Evolutionary conservation across 2,797 vertebrate genomes (phyloP).

Genomic region (Sebastes oblongus): DNA sequence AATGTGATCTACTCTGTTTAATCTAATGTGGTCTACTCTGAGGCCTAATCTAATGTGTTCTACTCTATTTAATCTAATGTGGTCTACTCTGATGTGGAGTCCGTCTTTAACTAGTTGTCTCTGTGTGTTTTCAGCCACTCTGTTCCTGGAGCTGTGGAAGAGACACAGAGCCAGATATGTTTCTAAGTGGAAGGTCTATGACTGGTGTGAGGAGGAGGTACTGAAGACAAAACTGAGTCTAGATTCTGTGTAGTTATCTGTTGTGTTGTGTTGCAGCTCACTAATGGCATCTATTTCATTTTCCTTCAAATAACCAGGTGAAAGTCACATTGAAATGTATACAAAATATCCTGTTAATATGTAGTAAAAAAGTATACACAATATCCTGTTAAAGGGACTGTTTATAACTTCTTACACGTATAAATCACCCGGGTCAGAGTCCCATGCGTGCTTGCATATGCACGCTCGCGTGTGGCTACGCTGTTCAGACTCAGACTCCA

Average conservation of each 20-base stretch:
- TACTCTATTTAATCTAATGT: too few relatives aligned
- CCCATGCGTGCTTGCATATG: too few relatives aligned
- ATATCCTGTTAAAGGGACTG: too few relatives aligned
- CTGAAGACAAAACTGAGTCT: neutral
- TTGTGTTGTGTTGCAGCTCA: neutral
- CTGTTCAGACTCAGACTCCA: too few relatives aligned
- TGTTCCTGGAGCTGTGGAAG: conserved; percentile 96
- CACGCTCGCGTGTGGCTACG: too few relatives aligned
- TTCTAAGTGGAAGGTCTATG: conserved; percentile 86
- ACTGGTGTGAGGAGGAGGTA: conserved; percentile 95
- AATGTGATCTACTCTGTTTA: too few relatives aligned
- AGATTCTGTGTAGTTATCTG: neutral
- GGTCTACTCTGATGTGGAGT: neutral
- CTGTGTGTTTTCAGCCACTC: conserved; percentile 82
- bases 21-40: neutral
- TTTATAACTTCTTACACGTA: too few relatives aligned
- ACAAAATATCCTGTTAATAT: too few relatives aligned
- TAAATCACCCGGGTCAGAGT: too few relatives aligned
- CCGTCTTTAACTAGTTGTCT: neutral
- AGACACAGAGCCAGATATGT: conserved; percentile 83
- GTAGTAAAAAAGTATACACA: neutral
- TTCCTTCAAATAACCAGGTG: too few relatives aligned
- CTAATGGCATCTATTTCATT: neutral
- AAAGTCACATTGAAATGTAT: too few relatives aligned
- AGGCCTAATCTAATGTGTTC: too few relatives aligned